Percentiles rank a stretch among this genome's conserved stretches.
phyloP scores from a whole-genome alignment of 2,797 vertebrate species.

The Adrianichthys oophorus region DNA sequence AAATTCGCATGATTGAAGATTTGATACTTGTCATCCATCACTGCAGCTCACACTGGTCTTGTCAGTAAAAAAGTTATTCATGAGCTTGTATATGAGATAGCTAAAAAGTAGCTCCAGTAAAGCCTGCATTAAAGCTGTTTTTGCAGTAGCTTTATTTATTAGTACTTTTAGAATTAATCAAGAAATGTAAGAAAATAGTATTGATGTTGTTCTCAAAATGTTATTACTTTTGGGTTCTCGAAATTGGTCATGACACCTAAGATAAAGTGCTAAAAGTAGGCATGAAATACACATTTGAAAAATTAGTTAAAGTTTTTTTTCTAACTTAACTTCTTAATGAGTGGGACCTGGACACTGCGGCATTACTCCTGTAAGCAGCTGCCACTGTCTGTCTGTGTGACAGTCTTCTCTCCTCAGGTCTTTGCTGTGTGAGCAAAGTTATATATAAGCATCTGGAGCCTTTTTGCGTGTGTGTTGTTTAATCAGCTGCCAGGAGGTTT shows the following conservation, averaged over 20 bases:
- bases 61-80: neutral
- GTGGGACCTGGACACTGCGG: conserved; percentile 37
- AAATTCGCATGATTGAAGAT: conserved; percentile 22
- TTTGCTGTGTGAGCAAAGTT: conserved; percentile 58
- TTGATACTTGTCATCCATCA: conserved; percentile 11
- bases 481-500: conserved; percentile 66
- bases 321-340: conserved; percentile 13
- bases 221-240: no score
- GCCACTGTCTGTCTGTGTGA: conserved; percentile 58
- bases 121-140: no score
- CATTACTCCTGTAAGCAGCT: conserved; percentile 54
- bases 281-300: no score
- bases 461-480: conserved; percentile 65
- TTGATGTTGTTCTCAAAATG: no score
- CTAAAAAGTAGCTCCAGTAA: neutral
- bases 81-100: neutral
- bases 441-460: conserved; percentile 67
- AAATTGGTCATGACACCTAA: no score
- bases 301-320: no score
- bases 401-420: conserved; percentile 44
- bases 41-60: conserved; percentile 1
- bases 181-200: no score
- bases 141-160: no score
- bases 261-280: no score
- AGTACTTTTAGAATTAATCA: no score